Evolutionary conservation across 2,797 vertebrate species (phyloP), one percentile per base, ranked within the genome.

Genomic region (Cirrhinus molitorella): DNA sequence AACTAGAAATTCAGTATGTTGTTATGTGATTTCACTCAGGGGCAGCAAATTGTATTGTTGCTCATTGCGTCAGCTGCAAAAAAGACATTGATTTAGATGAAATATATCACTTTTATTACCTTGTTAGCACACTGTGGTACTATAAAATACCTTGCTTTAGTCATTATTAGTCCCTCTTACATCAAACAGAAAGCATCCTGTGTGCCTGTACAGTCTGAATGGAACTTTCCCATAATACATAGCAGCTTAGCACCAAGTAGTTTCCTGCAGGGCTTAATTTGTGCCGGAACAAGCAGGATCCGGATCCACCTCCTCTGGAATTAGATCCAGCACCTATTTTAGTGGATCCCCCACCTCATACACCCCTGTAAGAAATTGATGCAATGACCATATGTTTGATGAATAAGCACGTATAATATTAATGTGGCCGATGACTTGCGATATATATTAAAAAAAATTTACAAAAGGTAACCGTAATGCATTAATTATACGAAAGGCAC

Each of bases 111-210:
- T 40, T 51, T 12, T 40, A 67, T 14, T 40, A 21, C 9, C 66
- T 68, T 14, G 5, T 53, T n/a, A 34, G 8, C 14, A 67, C 45
- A 79, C 34, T 25, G n/a, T 5, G 5, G 23, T 80, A 31, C 37
- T n/a, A 55, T 31, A 21, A 66, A 65, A 63, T 40, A 3, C 23
- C n/a, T 57, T n/a, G 43, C 14, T 16, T 34, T 47, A 61, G 14
- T 72, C 68, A 81, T 45, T 49, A 51, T 25, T 49, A 74, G 21
- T 74, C 34, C 40, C 21, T 8, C 40, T 57, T 53, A 12, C 85
- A 88, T 90, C 91, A 88, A 85, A 89, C 84, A 86, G 89, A 81
- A 74, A 25, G 57, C 45, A 74, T 82, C 80, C 34, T 49, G 23
- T 82, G 59, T 66, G n/a, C 1, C 80, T 82, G 59, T 65, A 74